A percentile compares a stretch with the other conserved stretches of the same genome.
phyloP scores from a whole-genome alignment of 2,113 vertebrate species.

The Riparia riparia region DNA sequence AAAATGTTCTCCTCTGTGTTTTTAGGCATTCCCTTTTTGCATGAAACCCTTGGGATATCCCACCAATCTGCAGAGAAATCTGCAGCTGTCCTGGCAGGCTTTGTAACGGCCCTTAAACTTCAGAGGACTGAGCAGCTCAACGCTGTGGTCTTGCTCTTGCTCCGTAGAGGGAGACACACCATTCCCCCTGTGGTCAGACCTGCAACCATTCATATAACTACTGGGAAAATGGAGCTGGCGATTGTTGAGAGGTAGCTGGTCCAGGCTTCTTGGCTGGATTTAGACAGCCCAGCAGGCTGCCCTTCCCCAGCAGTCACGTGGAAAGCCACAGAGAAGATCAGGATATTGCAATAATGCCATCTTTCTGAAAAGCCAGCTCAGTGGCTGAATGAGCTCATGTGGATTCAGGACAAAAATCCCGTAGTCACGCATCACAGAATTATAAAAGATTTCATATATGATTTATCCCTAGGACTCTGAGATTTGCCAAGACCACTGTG shows the following conservation, averaged over 20 bases:
- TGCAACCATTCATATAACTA: background rate
- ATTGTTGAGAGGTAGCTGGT: background rate
- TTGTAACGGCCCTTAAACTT: background rate
- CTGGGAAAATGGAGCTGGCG: background rate
- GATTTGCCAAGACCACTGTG: background rate
- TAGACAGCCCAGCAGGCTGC: background rate
- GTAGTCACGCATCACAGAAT: background rate
- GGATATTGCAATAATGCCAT: background rate
- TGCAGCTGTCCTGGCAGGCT: background rate
- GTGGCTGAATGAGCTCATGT: background rate
- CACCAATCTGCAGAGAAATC: background rate
- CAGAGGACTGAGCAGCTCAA: background rate
- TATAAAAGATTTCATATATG: background rate
- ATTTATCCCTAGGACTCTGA: background rate
- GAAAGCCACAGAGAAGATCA: background rate
- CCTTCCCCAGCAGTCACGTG: background rate
- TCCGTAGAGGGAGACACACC: accelerated
- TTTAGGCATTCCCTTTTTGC: background rate
- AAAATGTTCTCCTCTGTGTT: background rate
- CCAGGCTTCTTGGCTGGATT: background rate
- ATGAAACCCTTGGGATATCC: background rate
- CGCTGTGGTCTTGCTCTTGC: background rate
- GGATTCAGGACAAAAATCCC: background rate
- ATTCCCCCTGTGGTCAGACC: background rate
- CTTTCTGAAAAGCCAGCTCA: conserved; percentile 4